phyloP scores from a whole-genome alignment of 1,140 invertebrate species.

The Anagrus nilaparvatae region DNA sequence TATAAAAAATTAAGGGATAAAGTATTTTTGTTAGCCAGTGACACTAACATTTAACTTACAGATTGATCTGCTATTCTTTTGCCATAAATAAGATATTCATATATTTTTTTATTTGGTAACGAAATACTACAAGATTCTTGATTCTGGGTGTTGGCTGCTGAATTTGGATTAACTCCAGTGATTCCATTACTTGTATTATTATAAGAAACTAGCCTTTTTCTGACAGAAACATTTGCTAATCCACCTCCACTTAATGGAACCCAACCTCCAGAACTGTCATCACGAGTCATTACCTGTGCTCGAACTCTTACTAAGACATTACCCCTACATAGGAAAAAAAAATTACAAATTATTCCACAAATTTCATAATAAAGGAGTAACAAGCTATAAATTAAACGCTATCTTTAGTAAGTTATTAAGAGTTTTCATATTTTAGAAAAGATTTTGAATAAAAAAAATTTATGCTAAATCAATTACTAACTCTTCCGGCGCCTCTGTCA shows the following conservation, averaged over 20 bases:
- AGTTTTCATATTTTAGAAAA: neutral
- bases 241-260: constrained; percentile 87
- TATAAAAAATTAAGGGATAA: constrained; percentile 35
- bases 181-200: constrained; percentile 23
- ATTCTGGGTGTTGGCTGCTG: constrained; percentile 15
- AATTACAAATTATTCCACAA: constrained; percentile 8
- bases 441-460: neutral
- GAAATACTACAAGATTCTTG: constrained; percentile 33
- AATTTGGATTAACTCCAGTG: constrained; percentile 22
- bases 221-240: constrained; percentile 82
- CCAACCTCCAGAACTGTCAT: constrained; percentile 94
- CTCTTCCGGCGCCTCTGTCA: constrained; percentile 45
- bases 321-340: constrained; percentile 53
- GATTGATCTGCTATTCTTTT: constrained; percentile 84
- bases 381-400: neutral
- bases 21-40: neutral
- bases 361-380: neutral
- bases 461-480: constrained; percentile 29
- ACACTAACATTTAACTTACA: constrained; percentile 46
- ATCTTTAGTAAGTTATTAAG: neutral
- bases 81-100: constrained; percentile 86
- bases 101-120: constrained; percentile 43
- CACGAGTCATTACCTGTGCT: constrained; percentile 96
- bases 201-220: constrained; percentile 49
- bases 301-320: constrained; percentile 89